Evolutionary conservation across 2,113 vertebrate genomes (phyloP), one percentile per base, ranked within the genome.

Genomic region (Trematomus loennbergii): DNA sequence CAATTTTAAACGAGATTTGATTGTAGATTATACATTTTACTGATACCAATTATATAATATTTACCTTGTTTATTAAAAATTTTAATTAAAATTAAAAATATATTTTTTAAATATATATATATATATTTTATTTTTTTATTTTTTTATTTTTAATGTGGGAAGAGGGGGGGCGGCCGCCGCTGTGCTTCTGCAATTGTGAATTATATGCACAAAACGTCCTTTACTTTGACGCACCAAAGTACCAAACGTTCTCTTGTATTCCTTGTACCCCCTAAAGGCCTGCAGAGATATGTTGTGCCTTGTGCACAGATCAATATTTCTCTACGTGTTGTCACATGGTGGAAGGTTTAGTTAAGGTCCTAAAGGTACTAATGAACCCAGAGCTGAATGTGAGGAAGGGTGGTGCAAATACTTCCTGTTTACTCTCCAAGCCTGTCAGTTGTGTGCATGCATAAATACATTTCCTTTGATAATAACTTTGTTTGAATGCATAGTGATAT

Each of bases 131-230:
- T n/a, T n/a, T n/a, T n/a, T n/a, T n/a, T n/a, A n/a, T n/a, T n/a
- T n/a, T n/a, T n/a, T n/a, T n/a, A n/a, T n/a, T n/a, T n/a, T n/a
- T n/a, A n/a, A n/a, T n/a, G n/a, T n/a, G n/a, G n/a, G n/a, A n/a
- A n/a, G n/a, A n/a, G n/a, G n/a, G n/a, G n/a, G n/a, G n/a, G n/a
- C n/a, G n/a, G n/a, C n/a, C n/a, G n/a, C n/a, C n/a, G n/a, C n/a
- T n/a, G n/a, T 8, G 1, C 13, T 5, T 7, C 9, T 46, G 46
- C 20, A 2, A 16, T 5, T 5, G 1, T 0, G 16, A 59, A 0
- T 33, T 36, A 20, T 11, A 2, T 25, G 2, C 15, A 71, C 3
- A 29, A 29, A 29, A 29, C 3, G 29, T 16, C 25, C 25, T 17
- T 33, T 2, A 1, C 50, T 55, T 45, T 57, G 15, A 18, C 2